Base-by-base conservation (phyloP, 1,140 invertebrate genomes). In the Drosophila tani region DNA sequence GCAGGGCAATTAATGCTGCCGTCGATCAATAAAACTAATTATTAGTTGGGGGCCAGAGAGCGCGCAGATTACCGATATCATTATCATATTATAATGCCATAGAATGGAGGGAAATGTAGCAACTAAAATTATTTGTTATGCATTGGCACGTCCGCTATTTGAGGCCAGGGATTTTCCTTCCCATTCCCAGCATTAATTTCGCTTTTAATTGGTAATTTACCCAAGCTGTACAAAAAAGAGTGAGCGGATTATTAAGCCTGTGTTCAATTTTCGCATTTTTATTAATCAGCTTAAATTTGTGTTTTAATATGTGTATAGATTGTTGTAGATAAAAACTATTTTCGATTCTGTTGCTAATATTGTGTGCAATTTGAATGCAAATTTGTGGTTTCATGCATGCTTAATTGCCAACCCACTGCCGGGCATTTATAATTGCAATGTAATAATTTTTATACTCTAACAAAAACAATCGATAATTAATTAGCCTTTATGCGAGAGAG, bases 401-500 rank as follows among this genome's bases (percentile, higher is more conserved):
- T 81, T 90, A 90, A 88, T 88, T 90, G 71, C 66, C 63, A 88
- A 68, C 60, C 76, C 74, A 68, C 74, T 78, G 80, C 47, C 57
- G 46, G 67, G 55, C 64, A 70, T 70, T 77, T 82, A 75, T 85
- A 82, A 86, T 87, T 87, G 75, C 77, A 64, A 32, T 69, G 63
- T 77, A 83, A 74, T 77, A 80, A 73, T 77, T 73, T 70, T 43
- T 49, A 62, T 27, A 29, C 38, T 45, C n/a, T 41, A 35, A 41
- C 45, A 75, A 65, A 65, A 65, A 75, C 84, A 88, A 87, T 87
- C 84, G 73, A 88, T 88, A 87, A 84, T 84, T 84, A 87, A 87
- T 87, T 87, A 87, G 81, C 74, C 58, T 57, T 59, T 88, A 63
- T 65, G 55, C 41, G 41, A 57, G 32, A 57, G 32, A 24, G 68